Conservation (phyloP, 2,888 invertebrate species). For the Agonopterix subpropinquella region DNA sequence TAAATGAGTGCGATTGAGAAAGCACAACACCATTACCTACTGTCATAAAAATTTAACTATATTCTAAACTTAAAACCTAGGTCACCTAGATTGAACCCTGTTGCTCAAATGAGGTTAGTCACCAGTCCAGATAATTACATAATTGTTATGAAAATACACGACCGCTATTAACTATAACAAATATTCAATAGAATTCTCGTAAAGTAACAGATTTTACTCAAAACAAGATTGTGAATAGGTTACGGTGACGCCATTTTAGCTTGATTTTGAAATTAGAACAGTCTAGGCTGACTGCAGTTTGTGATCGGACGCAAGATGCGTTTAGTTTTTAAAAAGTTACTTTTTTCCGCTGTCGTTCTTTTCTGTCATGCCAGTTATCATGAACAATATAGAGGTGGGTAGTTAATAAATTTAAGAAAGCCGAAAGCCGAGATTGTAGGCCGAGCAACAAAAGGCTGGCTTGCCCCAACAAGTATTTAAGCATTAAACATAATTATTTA, state of each 20-base stretch:
- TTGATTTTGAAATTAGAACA: slow-evolving; percentile 5
- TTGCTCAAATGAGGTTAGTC: too few species aligned
- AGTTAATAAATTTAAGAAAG: too few species aligned
- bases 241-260: neutral
- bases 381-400: slow-evolving; percentile 57
- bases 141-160: neutral
- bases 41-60: too few species aligned
- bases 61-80: too few species aligned
- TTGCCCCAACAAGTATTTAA: too few species aligned
- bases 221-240: neutral
- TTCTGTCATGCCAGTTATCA: slow-evolving; percentile 43
- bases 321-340: slow-evolving; percentile 14
- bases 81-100: too few species aligned
- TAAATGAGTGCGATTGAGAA: too few species aligned
- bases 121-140: neutral
- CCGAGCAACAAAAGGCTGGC: too few species aligned
- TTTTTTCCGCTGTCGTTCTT: slow-evolving; percentile 16
- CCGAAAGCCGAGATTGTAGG: too few species aligned
- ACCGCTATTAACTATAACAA: neutral
- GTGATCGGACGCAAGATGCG: slow-evolving; percentile 9
- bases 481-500: too few species aligned
- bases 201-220: neutral
- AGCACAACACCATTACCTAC: too few species aligned
- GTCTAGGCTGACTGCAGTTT: neutral
- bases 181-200: neutral